Conservation (phyloP, 2,888 invertebrate species). For the Drosophila silvestris region DNA sequence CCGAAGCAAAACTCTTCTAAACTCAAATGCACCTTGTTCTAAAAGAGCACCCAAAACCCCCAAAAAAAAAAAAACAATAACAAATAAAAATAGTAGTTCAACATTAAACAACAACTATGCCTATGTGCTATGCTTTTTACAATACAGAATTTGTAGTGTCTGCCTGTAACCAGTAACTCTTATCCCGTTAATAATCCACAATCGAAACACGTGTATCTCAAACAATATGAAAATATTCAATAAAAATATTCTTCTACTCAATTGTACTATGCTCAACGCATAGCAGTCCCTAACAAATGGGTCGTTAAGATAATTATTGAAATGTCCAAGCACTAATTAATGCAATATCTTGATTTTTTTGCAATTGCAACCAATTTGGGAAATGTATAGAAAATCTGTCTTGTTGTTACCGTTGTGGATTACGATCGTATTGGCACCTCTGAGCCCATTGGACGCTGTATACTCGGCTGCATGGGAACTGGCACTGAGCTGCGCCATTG, state of each 20-base stretch:
- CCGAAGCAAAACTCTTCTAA: conserved; percentile 8
- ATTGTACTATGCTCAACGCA: conserved; percentile 56
- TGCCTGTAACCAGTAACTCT: conserved; percentile 59
- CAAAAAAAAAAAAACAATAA: not conserved
- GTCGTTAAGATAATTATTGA: conserved; percentile 36
- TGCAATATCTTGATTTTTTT: conserved; percentile 18
- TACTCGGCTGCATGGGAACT: conserved; percentile 98
- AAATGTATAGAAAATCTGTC: conserved; percentile 95
- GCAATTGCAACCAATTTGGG: conserved; percentile 36
- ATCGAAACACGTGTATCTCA: conserved; percentile 61
- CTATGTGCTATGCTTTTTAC: conserved; percentile 59
- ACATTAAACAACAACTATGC: conserved; percentile 34
- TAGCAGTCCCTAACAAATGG: conserved; percentile 35
- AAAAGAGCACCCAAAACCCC: conserved; percentile 37
- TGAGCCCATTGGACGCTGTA: conserved; percentile 99
- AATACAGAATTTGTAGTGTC: conserved; percentile 59
- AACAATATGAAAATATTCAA: conserved; percentile 35
- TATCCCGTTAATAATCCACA: conserved; percentile 33
- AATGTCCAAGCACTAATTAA: conserved; percentile 49
- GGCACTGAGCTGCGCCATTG: conserved; percentile 99
- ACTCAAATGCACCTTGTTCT: conserved; percentile 40
- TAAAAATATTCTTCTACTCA: conserved; percentile 59
- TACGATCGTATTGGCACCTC: conserved; percentile 99
- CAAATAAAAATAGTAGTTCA: conserved; percentile 24
- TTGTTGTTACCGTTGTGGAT: conserved; percentile 99